A percentile compares a stretch with the other conserved stretches of the same genome.
phyloP scores from a whole-genome alignment of 2,797 vertebrate genomes.

The Epinephelus malabaricus region DNA sequence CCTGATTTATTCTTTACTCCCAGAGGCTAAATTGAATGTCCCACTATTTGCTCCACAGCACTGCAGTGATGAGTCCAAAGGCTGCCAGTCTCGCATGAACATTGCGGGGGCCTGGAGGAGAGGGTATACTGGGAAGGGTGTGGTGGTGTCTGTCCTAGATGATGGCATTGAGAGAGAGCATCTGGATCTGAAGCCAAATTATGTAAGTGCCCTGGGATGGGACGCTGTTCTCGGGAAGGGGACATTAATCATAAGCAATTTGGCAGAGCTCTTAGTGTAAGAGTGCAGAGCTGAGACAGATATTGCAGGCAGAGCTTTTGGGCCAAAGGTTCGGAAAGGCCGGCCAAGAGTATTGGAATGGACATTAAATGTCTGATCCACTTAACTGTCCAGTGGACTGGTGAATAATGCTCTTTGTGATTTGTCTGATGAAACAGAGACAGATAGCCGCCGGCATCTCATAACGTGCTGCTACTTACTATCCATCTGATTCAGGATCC shows the following conservation, averaged over 20 bases:
- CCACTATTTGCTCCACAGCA: conserved; percentile 82
- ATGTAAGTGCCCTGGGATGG: conserved; percentile 88
- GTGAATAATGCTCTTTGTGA: conserved; percentile 79
- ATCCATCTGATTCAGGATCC: conserved; percentile 88
- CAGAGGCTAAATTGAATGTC: conserved; percentile 48
- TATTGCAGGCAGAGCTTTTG: conserved; percentile 70
- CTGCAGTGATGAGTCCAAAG: conserved; percentile 87
- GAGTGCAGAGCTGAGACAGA: conserved; percentile 68
- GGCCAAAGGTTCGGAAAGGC: conserved; percentile 75
- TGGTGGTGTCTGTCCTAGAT: conserved; percentile 96
- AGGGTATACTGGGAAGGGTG: conserved; percentile 95
- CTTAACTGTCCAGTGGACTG: conserved; percentile 67
- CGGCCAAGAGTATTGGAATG: conserved; percentile 70
- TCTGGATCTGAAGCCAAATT: conserved; percentile 95
- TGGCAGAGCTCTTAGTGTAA: conserved; percentile 72
- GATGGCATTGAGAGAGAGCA: conserved; percentile 95
- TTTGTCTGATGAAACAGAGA: conserved; percentile 72
- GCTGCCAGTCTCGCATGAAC: conserved; percentile 92
- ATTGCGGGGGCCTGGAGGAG: conserved; percentile 93
- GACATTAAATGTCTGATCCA: conserved; percentile 77
- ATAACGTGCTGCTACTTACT: conserved; percentile 59
- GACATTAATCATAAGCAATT: conserved; percentile 78
- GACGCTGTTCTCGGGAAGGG: conserved; percentile 57
- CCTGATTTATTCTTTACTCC: conserved; percentile 58
- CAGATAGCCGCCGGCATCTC: conserved; percentile 65